Base-by-base conservation (phyloP, 2,888 invertebrate species). In the Pyrrhosoma nymphula region DNA sequence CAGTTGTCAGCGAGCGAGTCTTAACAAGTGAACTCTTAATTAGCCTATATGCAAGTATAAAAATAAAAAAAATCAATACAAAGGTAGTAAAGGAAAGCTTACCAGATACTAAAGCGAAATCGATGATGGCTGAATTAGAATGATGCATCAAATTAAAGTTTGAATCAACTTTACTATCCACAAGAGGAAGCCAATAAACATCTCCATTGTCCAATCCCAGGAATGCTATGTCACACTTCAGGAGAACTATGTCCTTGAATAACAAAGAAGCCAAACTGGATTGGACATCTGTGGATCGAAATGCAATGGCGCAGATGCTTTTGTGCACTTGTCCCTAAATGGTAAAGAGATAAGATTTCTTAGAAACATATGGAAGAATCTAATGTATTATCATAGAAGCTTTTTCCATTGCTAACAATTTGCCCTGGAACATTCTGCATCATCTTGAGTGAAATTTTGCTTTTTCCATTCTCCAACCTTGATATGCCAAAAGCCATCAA, bases 191-290 rank as follows among this genome's bases (percentile, higher is more conserved):
- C 93, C 93, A 93, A 26, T 69, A 93, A 0, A 93, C 35, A 63
- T 47, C 26, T 63, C 93, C 93, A 75, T 93, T 47, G 6, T 63
- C 69, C 6, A 93, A 47, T 6, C 69, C 69, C n/a, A 93, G 3
- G 69, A 93, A 93, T 26, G 69, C 23, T 35, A 93, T 75, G 8
- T 93, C 93, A 75, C 93, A 93, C 12, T 93, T 55, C 26, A 93
- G 23, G n/a, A 93, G 93, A 47, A 69, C 47, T 26, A 69, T 93
- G n/a, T 93, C 55, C 6, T 55, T 75, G 47, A 93, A 93, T 69
- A 93, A 63, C 47, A 93, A 26, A n/a, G 93, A 93, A 39, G 93
- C 69, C 20, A 93, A 69, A 39, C 18, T 93, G 10, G 75, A 39
- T 18, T 69, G 69, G n/a, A 93, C 39, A 69, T 93, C 47, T 10